Evolutionary conservation across 2,888 invertebrate genomes (phyloP), one percentile per base, ranked within the genome.

Genomic region (Agapostemon virescens): DNA sequence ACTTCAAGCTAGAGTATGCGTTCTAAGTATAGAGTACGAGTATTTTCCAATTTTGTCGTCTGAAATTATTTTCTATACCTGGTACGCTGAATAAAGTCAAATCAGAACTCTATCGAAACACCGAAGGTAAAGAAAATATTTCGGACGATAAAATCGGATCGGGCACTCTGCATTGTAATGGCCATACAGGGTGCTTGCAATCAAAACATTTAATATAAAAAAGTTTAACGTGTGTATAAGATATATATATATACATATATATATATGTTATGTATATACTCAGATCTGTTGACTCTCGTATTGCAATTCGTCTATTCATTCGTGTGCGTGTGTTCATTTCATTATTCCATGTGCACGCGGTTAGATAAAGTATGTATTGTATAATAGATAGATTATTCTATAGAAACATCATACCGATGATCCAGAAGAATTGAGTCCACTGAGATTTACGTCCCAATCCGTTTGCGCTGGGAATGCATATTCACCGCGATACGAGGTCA

Each of bases 391-490:
- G 67, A 82, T 74, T 77, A 78, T 74, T 79, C 74, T 75, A 63
- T 78, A 71, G 79, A 85, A 85, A 87, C 85, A 87, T 83, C 90
- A 87, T 90, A 91, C 91, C 91, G 90, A 89, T 85, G 90, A 88
- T 88, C 88, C 90, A 85, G 90, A 90, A 83, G 91, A 90, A 88
- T 90, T 91, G 84, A 85, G 88, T 79, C 89, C 89, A 85, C 86
- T 87, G 84, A 85, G 85, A 88, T 85, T 90, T 69, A 85, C 83
- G 81, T 91, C 91, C 92, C 91, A 91, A 78, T 92, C 92, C 88
- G 88, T 87, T 86, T 91, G 91, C 82, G 87, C 88, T 63, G 92
- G 90, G 83, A 91, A 91, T 83, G 90, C 87, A 88, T 90, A 91
- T 87, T 91, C 92, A 78, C 88, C 90, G 73, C 89, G 87, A 81